These are phyloP conservation scores for Pteropus rufus DNA, from an alignment of 2,797 vertebrate genomes.

Conservation along the genomic window DNA sequence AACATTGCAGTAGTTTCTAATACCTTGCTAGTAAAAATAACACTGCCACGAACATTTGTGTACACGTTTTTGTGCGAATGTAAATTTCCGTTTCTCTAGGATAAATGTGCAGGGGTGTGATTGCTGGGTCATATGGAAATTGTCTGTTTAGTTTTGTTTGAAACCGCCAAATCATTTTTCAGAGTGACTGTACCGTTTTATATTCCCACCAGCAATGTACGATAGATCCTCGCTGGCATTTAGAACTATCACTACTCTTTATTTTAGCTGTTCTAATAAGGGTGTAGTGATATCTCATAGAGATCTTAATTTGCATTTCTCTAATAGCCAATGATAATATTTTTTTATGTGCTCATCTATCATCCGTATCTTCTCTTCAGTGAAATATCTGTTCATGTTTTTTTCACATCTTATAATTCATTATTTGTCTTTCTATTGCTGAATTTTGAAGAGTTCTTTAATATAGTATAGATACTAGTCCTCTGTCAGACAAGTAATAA, in stretches of 20 bases:
- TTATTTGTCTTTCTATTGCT: background rate
- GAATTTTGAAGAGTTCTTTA: background rate
- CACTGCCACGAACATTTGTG: background rate
- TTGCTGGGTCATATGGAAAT: background rate
- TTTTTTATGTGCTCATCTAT: background rate
- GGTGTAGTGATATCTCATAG: background rate
- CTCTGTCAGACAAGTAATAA: background rate
- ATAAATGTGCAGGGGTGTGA: background rate
- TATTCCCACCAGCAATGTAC: background rate
- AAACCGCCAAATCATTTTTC: background rate
- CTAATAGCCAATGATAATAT: background rate
- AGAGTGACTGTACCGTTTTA: background rate
- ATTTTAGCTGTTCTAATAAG: background rate
- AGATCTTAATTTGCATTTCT: background rate
- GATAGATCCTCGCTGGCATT: background rate
- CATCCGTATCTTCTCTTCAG: background rate
- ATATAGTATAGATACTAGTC: background rate
- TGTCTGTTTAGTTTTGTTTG: background rate
- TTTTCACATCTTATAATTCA: background rate
- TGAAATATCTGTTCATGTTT: background rate
- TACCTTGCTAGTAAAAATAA: background rate
- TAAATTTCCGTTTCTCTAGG: background rate
- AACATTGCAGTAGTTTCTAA: background rate
- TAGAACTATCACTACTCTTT: background rate
- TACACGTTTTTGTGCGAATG: background rate